phyloP scores from a whole-genome alignment of 2,888 invertebrate genomes.

The Amblyteles armatorius region DNA sequence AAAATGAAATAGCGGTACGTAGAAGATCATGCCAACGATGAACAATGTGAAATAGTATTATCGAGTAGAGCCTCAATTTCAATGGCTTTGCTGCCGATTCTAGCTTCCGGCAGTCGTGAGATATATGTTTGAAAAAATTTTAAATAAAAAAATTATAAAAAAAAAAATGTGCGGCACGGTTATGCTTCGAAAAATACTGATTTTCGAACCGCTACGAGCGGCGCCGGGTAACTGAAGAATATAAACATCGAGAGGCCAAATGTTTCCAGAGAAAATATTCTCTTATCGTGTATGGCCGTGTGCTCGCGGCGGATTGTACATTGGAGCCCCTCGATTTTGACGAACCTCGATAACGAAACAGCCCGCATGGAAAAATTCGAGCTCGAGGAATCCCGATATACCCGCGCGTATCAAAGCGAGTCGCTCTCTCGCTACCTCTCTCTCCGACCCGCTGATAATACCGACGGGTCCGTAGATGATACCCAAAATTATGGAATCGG shows the following conservation, averaged over 20 bases:
- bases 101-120: neutral
- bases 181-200: conserved; percentile 22
- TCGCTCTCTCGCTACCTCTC: conserved; percentile 26
- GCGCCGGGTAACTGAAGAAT: neutral
- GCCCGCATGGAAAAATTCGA: conserved; percentile 31
- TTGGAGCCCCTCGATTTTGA: conserved; percentile 21
- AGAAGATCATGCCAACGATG: neutral
- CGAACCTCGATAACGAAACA: conserved; percentile 28
- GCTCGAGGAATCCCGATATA: conserved; percentile 30
- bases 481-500: conserved; percentile 47
- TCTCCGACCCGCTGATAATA: conserved; percentile 48
- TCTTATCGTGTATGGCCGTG: conserved; percentile 35
- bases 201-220: conserved; percentile 22
- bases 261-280: conserved; percentile 58
- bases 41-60: neutral
- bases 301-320: conserved; percentile 15
- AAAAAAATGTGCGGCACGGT: neutral
- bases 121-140: neutral
- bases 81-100: neutral
- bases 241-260: conserved; percentile 22
- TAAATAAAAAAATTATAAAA: neutral
- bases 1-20: conserved; percentile 1
- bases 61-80: conserved; percentile 1
- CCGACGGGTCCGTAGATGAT: conserved; percentile 53
- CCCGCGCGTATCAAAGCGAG: conserved; percentile 17